Evolutionary conservation across 2,888 invertebrate species (phyloP).

Genomic region (Embidobia sp.): DNA sequence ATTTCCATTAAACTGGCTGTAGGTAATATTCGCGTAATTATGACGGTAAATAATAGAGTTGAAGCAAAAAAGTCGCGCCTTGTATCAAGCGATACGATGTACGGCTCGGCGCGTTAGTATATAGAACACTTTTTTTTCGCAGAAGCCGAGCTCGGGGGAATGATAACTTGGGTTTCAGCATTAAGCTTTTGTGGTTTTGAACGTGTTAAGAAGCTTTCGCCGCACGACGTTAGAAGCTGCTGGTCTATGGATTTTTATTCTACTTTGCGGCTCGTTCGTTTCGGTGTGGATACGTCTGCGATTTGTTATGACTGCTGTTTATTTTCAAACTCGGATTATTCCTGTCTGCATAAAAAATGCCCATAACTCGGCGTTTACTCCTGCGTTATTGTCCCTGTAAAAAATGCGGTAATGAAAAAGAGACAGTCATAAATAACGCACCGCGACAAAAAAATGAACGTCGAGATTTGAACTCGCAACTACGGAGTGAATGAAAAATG

Average conservation of each 20-base stretch:
- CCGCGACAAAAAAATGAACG: too few species aligned
- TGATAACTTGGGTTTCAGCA: constrained; percentile 34
- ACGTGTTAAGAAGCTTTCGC: constrained; percentile 46
- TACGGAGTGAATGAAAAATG: too few species aligned
- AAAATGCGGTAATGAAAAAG: too few species aligned
- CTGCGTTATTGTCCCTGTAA: too few species aligned
- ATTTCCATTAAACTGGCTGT: constrained; percentile 2
- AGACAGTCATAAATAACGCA: too few species aligned
- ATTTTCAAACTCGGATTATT: too few species aligned
- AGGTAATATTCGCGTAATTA: constrained; percentile 3
- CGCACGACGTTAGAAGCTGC: constrained; percentile 27
- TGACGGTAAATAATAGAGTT: constrained; percentile 7
- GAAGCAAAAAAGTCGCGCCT: background rate
- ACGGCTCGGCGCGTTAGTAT: too few species aligned
- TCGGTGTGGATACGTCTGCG: background rate
- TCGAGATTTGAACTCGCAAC: too few species aligned
- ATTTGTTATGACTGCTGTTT: constrained; percentile 6
- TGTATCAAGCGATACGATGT: background rate
- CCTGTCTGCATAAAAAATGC: too few species aligned
- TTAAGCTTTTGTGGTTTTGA: constrained; percentile 42
- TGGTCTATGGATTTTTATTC: constrained; percentile 26
- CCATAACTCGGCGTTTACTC: too few species aligned
- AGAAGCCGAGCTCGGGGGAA: constrained; percentile 18
- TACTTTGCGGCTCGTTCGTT: constrained; percentile 1
- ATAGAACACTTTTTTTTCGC: background rate